These are phyloP conservation scores for Tetragonula clypearis DNA, from an alignment of 1,140 invertebrate species.

Conservation along the genomic window DNA sequence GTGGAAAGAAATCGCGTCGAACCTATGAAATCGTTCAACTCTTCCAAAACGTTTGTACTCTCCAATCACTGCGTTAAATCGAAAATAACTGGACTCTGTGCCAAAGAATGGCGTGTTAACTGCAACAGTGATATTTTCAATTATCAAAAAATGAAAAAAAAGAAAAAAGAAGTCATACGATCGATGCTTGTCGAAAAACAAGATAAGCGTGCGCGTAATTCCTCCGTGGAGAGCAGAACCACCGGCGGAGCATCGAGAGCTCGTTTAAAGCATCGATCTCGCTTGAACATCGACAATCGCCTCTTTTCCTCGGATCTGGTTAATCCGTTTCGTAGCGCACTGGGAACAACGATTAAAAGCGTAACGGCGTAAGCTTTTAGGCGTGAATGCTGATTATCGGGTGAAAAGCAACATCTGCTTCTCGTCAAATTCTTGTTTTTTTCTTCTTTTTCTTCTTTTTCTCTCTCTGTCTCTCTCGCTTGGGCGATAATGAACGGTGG, in stretches of 20 bases:
- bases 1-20: no score
- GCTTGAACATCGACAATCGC: neutral
- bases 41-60: neutral
- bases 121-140: neutral
- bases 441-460: no score
- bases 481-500: slow-evolving; percentile 22
- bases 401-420: slow-evolving; percentile 42
- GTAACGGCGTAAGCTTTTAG: slow-evolving; percentile 6
- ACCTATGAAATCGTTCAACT: neutral
- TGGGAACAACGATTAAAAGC: slow-evolving; percentile 14
- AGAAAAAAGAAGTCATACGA: no score
- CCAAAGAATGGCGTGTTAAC: neutral
- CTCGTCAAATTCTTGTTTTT: slow-evolving; percentile 31
- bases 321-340: neutral
- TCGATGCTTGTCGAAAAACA: neutral
- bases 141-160: neutral
- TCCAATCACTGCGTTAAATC: neutral
- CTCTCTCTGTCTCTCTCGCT: no score
- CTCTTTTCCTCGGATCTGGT: neutral
- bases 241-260: neutral
- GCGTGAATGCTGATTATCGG: slow-evolving; percentile 22
- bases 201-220: neutral
- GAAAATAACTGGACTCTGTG: neutral
- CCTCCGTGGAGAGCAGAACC: neutral
- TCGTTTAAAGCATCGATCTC: neutral